Percentiles rank a stretch among this genome's conserved stretches.
phyloP scores from a whole-genome alignment of 2,797 vertebrate genomes.

The Crocodylus rhombifer region DNA sequence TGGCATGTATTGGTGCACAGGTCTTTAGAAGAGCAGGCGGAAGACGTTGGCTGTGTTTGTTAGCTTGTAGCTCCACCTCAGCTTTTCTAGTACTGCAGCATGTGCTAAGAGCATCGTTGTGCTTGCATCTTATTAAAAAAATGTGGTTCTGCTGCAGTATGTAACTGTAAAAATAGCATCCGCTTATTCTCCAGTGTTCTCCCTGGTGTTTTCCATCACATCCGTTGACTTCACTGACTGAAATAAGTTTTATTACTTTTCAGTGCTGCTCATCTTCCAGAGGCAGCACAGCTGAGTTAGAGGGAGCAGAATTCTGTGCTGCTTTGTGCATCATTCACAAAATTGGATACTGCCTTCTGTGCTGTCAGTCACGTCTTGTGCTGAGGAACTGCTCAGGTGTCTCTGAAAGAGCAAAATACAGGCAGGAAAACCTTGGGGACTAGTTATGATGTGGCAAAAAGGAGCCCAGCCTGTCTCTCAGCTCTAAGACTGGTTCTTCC shows the following conservation, averaged over 20 bases:
- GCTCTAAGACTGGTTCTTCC: not conserved
- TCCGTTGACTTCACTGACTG: not conserved
- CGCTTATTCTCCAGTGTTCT: not conserved
- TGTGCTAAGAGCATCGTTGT: not conserved
- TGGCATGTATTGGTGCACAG: not conserved
- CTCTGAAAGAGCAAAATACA: not conserved
- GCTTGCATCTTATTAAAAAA: not conserved
- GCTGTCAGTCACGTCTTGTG: not conserved
- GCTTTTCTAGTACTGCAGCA: not conserved
- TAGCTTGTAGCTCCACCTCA: not conserved
- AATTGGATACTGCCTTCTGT: not conserved
- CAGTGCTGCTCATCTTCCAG: not conserved
- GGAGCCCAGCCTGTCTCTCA: not conserved
- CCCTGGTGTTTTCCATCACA: not conserved
- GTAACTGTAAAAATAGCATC: not conserved
- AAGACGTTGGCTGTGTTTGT: not conserved
- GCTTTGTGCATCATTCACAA: not conserved
- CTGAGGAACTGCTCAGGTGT: not conserved
- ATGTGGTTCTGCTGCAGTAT: not conserved
- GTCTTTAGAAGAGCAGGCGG: not conserved
- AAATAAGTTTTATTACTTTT: not conserved
- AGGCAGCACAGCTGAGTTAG: not conserved
- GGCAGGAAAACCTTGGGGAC: fast-evolving
- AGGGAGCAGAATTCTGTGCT: not conserved
- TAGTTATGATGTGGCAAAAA: not conserved